A percentile compares a stretch with the other conserved stretches of the same genome.
Conservation (phyloP, 1,140 invertebrate genomes). For the Ctenoplectra terminalis region DNA sequence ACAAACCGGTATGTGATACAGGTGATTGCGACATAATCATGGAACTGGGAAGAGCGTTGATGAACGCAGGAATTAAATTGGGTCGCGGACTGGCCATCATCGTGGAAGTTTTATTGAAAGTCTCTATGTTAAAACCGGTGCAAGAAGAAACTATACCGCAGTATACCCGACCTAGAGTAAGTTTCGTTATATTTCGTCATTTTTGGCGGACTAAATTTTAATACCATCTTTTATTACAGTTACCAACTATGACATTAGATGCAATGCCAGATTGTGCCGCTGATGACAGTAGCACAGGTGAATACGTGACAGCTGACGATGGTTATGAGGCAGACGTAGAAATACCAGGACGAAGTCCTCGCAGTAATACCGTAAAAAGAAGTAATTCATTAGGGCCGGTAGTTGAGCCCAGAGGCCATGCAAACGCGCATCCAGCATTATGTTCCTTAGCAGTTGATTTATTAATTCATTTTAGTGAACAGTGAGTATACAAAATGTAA, state of each 20-base stretch:
- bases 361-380: slow-evolving; percentile 62
- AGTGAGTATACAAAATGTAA: slow-evolving; percentile 74
- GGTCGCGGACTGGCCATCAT: slow-evolving; percentile 76
- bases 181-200: slow-evolving; percentile 10
- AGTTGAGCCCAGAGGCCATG: slow-evolving; percentile 73
- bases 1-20: slow-evolving; percentile 53
- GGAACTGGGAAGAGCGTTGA: slow-evolving; percentile 72
- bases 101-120: slow-evolving; percentile 76
- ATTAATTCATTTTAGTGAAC: slow-evolving; percentile 84
- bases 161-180: slow-evolving; percentile 76
- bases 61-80: slow-evolving; percentile 71
- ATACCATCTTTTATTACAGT: slow-evolving; percentile 59
- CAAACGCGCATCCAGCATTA: slow-evolving; percentile 84
- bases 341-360: slow-evolving; percentile 72
- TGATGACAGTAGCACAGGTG: slow-evolving; percentile 83
- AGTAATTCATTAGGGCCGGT: slow-evolving; percentile 64
- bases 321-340: slow-evolving; percentile 85
- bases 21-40: slow-evolving; percentile 74
- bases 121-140: slow-evolving; percentile 77
- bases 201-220: background rate
- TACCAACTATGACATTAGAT: slow-evolving; percentile 79
- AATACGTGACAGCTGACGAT: slow-evolving; percentile 85
- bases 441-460: slow-evolving; percentile 85
- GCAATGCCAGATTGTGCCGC: slow-evolving; percentile 80
- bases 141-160: slow-evolving; percentile 76